These are phyloP conservation scores for Melikaiella ostensackeni DNA, from an alignment of 2,888 invertebrate genomes.

Conservation along the genomic window DNA sequence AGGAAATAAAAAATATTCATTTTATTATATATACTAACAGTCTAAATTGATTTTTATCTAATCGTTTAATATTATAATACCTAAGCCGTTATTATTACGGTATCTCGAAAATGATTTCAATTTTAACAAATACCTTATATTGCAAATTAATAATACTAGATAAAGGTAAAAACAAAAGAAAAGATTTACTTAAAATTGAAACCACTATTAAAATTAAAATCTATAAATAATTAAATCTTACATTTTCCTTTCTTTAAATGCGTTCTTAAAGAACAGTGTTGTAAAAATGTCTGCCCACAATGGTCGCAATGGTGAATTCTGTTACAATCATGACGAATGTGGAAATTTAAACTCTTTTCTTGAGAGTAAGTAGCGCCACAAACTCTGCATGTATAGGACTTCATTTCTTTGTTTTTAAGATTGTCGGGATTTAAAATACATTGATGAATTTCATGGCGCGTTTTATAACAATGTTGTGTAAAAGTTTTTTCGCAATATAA, in stretches of 20 bases:
- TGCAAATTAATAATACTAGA: too few relatives aligned
- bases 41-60: too few relatives aligned
- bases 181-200: too few relatives aligned
- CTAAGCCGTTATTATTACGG: too few relatives aligned
- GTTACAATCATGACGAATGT: background rate
- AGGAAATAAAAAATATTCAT: too few relatives aligned
- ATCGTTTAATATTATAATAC: too few relatives aligned
- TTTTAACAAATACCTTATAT: too few relatives aligned
- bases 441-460: conserved; percentile 24
- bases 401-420: background rate
- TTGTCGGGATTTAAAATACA: conserved; percentile 8
- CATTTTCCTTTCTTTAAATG: background rate
- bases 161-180: too few relatives aligned
- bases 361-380: background rate
- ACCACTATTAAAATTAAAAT: too few relatives aligned
- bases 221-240: too few relatives aligned
- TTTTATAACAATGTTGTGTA: conserved; percentile 20
- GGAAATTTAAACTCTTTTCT: conserved; percentile 3
- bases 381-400: background rate
- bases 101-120: too few relatives aligned
- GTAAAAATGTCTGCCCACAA: conserved; percentile 7
- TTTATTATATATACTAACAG: too few relatives aligned
- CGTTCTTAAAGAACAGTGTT: background rate
- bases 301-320: conserved; percentile 4
- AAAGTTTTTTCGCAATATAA: conserved; percentile 4